Evolutionary conservation across 1,140 invertebrate species (phyloP).

Genomic region (Epicauta chinensis): DNA sequence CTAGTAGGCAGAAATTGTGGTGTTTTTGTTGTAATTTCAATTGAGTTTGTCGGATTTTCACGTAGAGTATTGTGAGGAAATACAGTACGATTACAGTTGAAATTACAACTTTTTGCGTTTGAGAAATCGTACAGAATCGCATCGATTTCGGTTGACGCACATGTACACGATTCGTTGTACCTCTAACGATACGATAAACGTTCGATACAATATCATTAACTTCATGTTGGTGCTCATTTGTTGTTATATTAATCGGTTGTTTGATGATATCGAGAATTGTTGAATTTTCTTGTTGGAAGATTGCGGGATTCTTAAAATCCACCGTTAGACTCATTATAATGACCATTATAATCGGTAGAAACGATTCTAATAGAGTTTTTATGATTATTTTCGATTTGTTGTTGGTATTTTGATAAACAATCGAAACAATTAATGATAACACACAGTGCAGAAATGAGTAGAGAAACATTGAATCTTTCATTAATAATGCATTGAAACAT

Average conservation of each 20-base stretch:
- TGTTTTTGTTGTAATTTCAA: slow-evolving; percentile 1
- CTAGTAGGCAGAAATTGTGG: slow-evolving; percentile 6
- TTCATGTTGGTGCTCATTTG: slow-evolving; percentile 6
- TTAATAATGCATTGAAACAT: slow-evolving; percentile 16
- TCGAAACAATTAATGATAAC: slow-evolving; percentile 12
- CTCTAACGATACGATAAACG: slow-evolving; percentile 22
- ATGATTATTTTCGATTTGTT: slow-evolving; percentile 7
- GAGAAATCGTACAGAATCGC: slow-evolving; percentile 2
- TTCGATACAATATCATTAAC: slow-evolving; percentile 18
- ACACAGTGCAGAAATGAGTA: slow-evolving; percentile 22
- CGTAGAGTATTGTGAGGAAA: slow-evolving; percentile 13
- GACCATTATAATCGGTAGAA: slow-evolving; percentile 13
- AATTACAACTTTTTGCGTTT: slow-evolving; percentile 7
- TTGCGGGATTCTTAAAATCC: not conserved
- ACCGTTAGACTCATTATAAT: slow-evolving; percentile 9
- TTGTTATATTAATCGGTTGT: slow-evolving; percentile 13
- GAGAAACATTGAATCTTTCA: slow-evolving; percentile 20
- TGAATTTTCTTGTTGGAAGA: not conserved
- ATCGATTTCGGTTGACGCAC: slow-evolving; percentile 5
- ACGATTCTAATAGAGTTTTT: slow-evolving; percentile 10
- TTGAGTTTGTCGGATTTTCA: slow-evolving; percentile 7
- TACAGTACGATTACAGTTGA: slow-evolving; percentile 17
- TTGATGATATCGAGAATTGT: slow-evolving; percentile 8
- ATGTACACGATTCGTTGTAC: slow-evolving; percentile 2
- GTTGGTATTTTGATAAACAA: not conserved